Evolutionary conservation across 53 echinoderm and acorn worm species (phyloP).

Genomic region (Echinarachnius parma): DNA sequence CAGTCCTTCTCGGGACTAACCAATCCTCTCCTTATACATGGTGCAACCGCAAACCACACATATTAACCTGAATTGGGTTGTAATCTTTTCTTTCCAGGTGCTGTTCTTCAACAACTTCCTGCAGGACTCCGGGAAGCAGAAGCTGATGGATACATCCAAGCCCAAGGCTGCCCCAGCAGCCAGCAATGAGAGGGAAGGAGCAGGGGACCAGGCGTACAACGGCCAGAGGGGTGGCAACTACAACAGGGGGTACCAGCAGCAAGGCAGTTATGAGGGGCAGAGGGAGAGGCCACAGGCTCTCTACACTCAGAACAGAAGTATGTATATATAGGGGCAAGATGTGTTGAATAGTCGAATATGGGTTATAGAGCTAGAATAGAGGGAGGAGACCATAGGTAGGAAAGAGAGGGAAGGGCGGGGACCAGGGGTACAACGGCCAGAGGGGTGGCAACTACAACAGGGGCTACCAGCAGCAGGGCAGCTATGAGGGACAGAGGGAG

Average conservation of each 20-base stretch:
- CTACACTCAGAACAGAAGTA: slow-evolving; percentile 29
- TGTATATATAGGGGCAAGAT: background rate
- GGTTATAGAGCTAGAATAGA: too few species aligned
- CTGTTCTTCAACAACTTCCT: slow-evolving; percentile 95
- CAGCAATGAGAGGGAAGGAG: slow-evolving; percentile 6
- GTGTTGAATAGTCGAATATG: too few species aligned
- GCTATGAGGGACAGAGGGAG: slow-evolving; percentile 43
- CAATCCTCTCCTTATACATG: too few species aligned
- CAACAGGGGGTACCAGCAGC: slow-evolving; percentile 34
- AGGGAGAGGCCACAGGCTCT: slow-evolving; percentile 46
- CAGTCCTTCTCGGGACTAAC: too few species aligned
- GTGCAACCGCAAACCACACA: too few species aligned
- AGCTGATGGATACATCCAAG: slow-evolving; percentile 70
- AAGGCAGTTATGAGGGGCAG: slow-evolving; percentile 46
- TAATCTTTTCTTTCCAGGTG: slow-evolving; percentile 49
- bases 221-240: slow-evolving; percentile 18
- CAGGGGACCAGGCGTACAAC: slow-evolving; percentile 21
- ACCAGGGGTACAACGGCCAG: slow-evolving; percentile 32
- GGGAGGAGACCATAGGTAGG: too few species aligned
- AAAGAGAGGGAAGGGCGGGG: too few species aligned
- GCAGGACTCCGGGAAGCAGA: slow-evolving; percentile 73
- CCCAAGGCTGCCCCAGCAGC: slow-evolving; percentile 33
- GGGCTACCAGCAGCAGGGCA: slow-evolving; percentile 43
- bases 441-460: slow-evolving; percentile 13
- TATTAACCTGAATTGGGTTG: too few species aligned